Evolutionary conservation across 2,113 vertebrate genomes (phyloP), one percentile per base, ranked within the genome.

Genomic region (Chunga burmeisteri): DNA sequence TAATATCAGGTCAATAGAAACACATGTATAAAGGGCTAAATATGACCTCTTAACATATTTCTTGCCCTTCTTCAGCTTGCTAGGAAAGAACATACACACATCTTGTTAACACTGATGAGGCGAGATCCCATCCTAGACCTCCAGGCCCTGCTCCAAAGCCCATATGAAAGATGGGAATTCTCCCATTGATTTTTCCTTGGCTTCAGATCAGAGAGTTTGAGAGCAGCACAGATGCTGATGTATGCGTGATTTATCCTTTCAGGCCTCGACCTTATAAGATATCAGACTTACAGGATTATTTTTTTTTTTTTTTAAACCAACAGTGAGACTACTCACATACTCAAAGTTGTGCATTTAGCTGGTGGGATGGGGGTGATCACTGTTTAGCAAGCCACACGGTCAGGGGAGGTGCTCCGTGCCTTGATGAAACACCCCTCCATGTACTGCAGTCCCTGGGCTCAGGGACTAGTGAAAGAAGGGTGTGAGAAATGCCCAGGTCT

Each of bases 171-270:
- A 87, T 70, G 70, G 88, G 88, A 96, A 95, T 83, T 89, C 78
- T 93, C 83, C 62, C 81, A 96, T 81, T 9, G 63, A 91, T 94
- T 96, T 96, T 94, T 72, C 71, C 30, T 91, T 94, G 96, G 88
- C 95, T 91, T 58, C 62, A 81, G 63, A 94, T 96, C 91, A 95
- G 73, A 96, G 73, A 65, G 32, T 50, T 71, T 52, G 83, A 93
- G 65, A 94, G 66, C 77, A 75, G 86, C 27, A n/a, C 66, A 82
- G 61, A 72, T 91, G 86, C 80, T 88, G 86, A 47, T 78, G 50
- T 52, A 85, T 36, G 72, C 0, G 3, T 63, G 86, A 84, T 79
- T 94, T 82, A 96, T 81, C 56, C 68, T 79, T 81, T 89, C 88
- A 66, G 49, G 38, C 49, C 70, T 70, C 65, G 65, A 62, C 86